Conservation (phyloP, 2,113 vertebrate genomes). For the Anhinga rufa region DNA sequence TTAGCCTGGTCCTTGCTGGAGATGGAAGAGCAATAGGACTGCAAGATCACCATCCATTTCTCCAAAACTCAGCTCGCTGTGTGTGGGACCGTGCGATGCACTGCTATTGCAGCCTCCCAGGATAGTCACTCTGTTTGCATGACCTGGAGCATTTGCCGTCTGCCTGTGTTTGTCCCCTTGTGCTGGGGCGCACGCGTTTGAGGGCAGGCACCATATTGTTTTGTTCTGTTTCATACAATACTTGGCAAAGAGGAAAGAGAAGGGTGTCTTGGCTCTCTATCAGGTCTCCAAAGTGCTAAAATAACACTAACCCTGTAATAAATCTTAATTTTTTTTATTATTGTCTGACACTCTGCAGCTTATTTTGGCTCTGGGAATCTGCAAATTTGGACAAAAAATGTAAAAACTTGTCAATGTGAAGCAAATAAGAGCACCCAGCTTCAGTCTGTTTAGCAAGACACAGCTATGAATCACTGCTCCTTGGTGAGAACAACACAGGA, state of each 20-base stretch:
- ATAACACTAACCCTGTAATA: slow-evolving; percentile 2
- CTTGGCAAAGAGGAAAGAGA: slow-evolving; percentile 8
- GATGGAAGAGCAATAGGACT: background rate
- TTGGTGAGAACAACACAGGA: background rate
- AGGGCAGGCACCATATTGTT: background rate
- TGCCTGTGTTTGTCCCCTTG: background rate
- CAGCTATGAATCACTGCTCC: background rate
- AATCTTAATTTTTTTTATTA: slow-evolving; percentile 25
- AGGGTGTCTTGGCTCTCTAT: background rate
- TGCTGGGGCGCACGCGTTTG: background rate
- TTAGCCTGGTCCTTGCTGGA: background rate
- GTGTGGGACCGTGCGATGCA: background rate
- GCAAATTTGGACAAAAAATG: background rate
- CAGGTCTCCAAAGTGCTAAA: slow-evolving; percentile 25
- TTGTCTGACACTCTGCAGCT: background rate
- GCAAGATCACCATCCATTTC: background rate
- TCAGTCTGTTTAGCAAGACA: slow-evolving; percentile 7
- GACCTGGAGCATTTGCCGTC: background rate
- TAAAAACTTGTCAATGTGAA: background rate
- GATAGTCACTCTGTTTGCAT: background rate
- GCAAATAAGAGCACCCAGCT: slow-evolving; percentile 33
- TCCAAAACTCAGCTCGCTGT: accelerated
- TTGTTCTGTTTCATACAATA: background rate
- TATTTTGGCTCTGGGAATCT: slow-evolving; percentile 42
- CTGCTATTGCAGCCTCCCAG: accelerated